These are phyloP conservation scores for Deroptyus accipitrinus DNA, from an alignment of 2,113 vertebrate species.

Conservation along the genomic window DNA sequence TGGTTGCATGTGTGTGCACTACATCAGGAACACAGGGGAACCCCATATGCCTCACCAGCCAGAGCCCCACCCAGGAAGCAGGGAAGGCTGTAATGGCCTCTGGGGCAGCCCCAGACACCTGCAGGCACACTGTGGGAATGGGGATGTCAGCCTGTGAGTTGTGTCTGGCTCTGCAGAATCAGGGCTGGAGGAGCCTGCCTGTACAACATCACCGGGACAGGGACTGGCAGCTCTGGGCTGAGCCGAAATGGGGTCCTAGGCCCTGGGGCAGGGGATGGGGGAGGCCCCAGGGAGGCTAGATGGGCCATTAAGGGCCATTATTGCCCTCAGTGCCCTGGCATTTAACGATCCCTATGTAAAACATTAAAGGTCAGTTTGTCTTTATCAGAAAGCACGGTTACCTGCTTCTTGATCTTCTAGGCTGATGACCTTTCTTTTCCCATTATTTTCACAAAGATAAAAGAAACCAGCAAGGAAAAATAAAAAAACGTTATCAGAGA, in stretches of 20 bases:
- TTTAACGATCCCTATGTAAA: background rate
- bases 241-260: background rate
- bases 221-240: background rate
- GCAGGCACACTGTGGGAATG: background rate
- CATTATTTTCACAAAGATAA: background rate
- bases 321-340: background rate
- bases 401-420: background rate
- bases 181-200: background rate
- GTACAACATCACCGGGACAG: background rate
- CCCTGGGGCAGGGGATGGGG: background rate
- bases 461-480: constrained; percentile 9
- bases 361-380: constrained; percentile 15
- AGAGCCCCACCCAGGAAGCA: background rate
- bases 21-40: background rate
- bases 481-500: background rate
- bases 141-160: accelerated
- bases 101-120: background rate
- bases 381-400: background rate
- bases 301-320: background rate
- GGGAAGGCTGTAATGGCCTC: background rate
- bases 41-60: background rate
- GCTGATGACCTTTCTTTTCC: constrained; percentile 37
- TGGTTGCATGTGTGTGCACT: accelerated
- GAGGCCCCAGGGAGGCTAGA: background rate
- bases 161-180: accelerated